phyloP scores from a whole-genome alignment of 2,113 vertebrate species.

The pig (Sus scrofa) region DNA sequence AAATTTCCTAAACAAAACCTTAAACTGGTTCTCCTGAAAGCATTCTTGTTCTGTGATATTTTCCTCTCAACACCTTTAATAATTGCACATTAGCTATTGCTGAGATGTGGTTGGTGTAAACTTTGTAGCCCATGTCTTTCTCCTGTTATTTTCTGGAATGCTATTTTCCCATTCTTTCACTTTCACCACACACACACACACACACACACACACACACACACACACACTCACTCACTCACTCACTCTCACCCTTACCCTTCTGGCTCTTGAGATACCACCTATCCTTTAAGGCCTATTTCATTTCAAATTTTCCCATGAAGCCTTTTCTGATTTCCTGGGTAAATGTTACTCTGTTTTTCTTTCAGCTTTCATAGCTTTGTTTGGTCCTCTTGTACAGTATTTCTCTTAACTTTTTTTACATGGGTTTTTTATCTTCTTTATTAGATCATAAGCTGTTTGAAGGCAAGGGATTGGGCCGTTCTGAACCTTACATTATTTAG shows the following conservation, averaged over 20 bases:
- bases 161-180: not conserved
- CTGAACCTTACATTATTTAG: not conserved
- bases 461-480: not conserved
- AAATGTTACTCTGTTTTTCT: not conserved
- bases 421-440: constrained; percentile 4
- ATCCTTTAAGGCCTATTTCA: not conserved
- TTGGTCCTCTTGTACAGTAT: not conserved
- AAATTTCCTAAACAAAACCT: not conserved
- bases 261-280: not conserved
- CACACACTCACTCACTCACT: not conserved
- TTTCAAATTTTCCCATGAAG: not conserved
- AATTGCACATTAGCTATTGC: not conserved
- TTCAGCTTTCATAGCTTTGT: not conserved
- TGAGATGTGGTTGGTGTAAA: not conserved
- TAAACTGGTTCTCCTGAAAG: not conserved
- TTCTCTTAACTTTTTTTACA: not conserved
- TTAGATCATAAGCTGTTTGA: not conserved
- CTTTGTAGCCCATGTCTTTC: not conserved
- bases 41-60: not conserved
- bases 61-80: not conserved
- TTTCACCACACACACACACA: not conserved
- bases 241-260: not conserved
- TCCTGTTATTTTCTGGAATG: constrained; percentile 28
- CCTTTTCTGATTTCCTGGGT: not conserved
- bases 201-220: not conserved